These are phyloP conservation scores for Meliscaeva auricollis DNA, from an alignment of 2,888 invertebrate genomes.

Conservation along the genomic window DNA sequence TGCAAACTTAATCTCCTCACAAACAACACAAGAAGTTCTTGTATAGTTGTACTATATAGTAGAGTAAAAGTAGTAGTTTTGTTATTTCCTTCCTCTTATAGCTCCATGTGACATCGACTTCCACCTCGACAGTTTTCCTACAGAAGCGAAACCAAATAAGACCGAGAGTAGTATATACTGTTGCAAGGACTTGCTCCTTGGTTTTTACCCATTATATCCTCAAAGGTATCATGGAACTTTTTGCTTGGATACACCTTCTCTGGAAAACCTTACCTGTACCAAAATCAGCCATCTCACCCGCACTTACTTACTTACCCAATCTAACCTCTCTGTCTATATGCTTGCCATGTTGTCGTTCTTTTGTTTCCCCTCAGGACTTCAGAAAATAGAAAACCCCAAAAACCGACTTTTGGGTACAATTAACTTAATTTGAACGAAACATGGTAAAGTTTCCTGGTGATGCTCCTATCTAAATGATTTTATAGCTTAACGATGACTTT, in stretches of 20 bases:
- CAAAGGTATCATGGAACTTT: conserved; percentile 68
- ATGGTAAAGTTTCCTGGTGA: conserved; percentile 64
- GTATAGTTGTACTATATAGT: neutral
- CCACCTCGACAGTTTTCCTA: conserved; percentile 66
- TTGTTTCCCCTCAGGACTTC: conserved; percentile 34
- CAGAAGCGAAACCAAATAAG: conserved; percentile 5
- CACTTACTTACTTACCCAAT: neutral
- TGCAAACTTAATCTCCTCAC: conserved; percentile 50
- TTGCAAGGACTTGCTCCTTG: conserved; percentile 17
- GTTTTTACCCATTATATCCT: conserved; percentile 38
- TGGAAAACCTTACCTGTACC: neutral
- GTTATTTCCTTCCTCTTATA: conserved; percentile 44
- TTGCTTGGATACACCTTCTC: conserved; percentile 22
- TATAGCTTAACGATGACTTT: conserved; percentile 68
- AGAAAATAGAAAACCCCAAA: conserved; percentile 45
- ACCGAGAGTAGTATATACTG: neutral
- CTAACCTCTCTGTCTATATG: neutral
- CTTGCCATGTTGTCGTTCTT: conserved; percentile 5
- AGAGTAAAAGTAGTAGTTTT: conserved; percentile 23
- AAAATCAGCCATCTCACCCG: neutral
- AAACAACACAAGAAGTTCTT: conserved; percentile 8
- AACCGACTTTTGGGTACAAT: conserved; percentile 73
- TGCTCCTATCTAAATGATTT: conserved; percentile 71
- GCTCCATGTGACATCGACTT: conserved; percentile 44
- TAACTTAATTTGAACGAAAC: conserved; percentile 75